phyloP scores from a whole-genome alignment of 2,113 vertebrate genomes.

The Bettongia penicillata region DNA sequence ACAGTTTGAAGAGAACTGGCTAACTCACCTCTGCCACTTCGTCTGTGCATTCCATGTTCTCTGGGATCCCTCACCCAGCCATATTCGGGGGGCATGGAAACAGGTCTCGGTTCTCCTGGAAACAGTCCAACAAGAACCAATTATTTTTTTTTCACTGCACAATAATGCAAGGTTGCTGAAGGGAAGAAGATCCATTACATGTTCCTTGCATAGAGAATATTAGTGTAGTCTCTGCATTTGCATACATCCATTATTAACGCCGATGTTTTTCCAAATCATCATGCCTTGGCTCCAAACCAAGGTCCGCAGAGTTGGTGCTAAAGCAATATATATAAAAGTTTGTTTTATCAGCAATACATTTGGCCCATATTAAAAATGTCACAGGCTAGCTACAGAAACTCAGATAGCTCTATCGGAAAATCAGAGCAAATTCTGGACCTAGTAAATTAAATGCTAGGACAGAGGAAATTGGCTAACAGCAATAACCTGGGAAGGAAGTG shows the following conservation, averaged over 20 bases:
- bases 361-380: not conserved
- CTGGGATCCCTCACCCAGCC: slow-evolving; percentile 90
- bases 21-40: slow-evolving; percentile 90
- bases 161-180: slow-evolving; percentile 37
- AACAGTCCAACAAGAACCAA: slow-evolving; percentile 83
- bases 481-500: not conserved
- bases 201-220: slow-evolving; percentile 11
- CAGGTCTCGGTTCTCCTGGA: slow-evolving; percentile 92
- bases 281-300: not conserved
- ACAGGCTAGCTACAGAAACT: not conserved
- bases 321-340: slow-evolving; percentile 29
- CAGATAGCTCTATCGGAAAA: slow-evolving; percentile 16
- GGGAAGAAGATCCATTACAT: not conserved
- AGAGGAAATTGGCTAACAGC: slow-evolving; percentile 29
- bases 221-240: slow-evolving; percentile 32
- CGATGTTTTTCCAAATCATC: slow-evolving; percentile 1
- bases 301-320: slow-evolving; percentile 22
- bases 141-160: slow-evolving; percentile 32
- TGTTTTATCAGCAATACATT: slow-evolving; percentile 14
- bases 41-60: slow-evolving; percentile 89
- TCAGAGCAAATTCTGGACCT: not conserved
- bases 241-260: not conserved
- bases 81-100: slow-evolving; percentile 90
- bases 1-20: not conserved
- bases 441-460: not conserved